These are phyloP conservation scores for Drosophila stalkeri DNA, from an alignment of 2,888 invertebrate species.

Conservation along the genomic window DNA sequence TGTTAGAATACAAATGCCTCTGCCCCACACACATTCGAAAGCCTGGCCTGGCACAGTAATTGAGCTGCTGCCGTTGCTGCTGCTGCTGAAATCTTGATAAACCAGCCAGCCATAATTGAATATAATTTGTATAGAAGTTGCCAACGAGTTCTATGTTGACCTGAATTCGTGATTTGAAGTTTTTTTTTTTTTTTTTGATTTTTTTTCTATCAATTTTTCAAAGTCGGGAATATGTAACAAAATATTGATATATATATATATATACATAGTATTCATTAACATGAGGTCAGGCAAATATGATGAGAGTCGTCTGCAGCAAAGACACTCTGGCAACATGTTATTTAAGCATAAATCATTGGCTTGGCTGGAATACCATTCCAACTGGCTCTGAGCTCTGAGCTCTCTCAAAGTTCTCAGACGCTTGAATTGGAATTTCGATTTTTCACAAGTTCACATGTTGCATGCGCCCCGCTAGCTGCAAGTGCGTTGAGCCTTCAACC, in stretches of 20 bases:
- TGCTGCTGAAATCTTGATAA: slow-evolving; percentile 74
- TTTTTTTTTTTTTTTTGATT: not conserved
- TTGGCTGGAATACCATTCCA: not conserved
- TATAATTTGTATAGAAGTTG: slow-evolving; percentile 74
- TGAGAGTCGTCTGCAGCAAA: slow-evolving; percentile 30
- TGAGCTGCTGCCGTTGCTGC: slow-evolving; percentile 60
- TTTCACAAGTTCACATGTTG: slow-evolving; percentile 80
- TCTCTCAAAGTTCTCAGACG: slow-evolving; percentile 33
- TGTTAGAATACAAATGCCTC: slow-evolving; percentile 20
- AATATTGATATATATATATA: slow-evolving; percentile 6
- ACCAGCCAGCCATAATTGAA: slow-evolving; percentile 71
- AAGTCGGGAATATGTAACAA: slow-evolving; percentile 19
- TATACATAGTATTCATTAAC: slow-evolving; percentile 53
- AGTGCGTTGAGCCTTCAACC: slow-evolving; percentile 72
- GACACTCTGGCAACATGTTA: slow-evolving; percentile 75
- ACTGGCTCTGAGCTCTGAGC: not conserved
- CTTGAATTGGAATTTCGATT: slow-evolving; percentile 80
- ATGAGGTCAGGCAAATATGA: slow-evolving; percentile 40
- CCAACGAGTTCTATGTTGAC: slow-evolving; percentile 57
- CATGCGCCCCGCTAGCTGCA: slow-evolving; percentile 39
- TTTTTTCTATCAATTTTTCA: slow-evolving; percentile 53
- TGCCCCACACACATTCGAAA: not conserved
- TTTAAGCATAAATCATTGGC: slow-evolving; percentile 78
- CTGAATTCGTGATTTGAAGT: slow-evolving; percentile 57
- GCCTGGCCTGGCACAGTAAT: slow-evolving; percentile 42